Evolutionary conservation across 1,140 invertebrate genomes (phyloP).

Genomic region (Rhopalosiphum padi): DNA sequence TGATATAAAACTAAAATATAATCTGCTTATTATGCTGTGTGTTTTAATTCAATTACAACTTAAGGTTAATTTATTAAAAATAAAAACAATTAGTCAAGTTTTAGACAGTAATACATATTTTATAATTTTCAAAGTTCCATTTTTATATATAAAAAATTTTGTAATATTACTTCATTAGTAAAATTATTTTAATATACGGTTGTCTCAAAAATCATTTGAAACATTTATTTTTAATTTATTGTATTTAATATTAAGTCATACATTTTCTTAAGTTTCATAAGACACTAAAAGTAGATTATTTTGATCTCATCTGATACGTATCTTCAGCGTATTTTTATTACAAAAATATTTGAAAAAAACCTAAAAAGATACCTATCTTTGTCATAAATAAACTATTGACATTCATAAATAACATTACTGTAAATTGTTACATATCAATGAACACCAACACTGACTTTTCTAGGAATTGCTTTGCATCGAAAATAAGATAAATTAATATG

Average conservation of each 20-base stretch:
- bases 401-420: too few species aligned
- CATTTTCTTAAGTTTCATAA: too few species aligned
- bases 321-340: too few species aligned
- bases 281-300: too few species aligned
- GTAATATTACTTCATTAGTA: neutral
- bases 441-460: neutral
- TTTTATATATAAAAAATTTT: neutral
- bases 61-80: neutral
- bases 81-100: neutral
- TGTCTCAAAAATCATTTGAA: too few species aligned
- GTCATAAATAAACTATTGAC: too few species aligned
- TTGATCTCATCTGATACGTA: too few species aligned
- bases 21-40: neutral
- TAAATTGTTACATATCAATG: too few species aligned
- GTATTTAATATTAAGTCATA: too few species aligned
- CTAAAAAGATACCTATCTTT: too few species aligned
- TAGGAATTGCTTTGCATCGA: neutral
- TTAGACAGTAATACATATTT: neutral
- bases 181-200: neutral
- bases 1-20: neutral
- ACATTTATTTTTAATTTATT: too few species aligned
- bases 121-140: neutral
- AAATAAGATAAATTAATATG: conserved; percentile 2
- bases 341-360: neutral
- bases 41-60: neutral